Evolutionary conservation across 2,888 invertebrate genomes (phyloP).

Genomic region (Dasypolia templi): DNA sequence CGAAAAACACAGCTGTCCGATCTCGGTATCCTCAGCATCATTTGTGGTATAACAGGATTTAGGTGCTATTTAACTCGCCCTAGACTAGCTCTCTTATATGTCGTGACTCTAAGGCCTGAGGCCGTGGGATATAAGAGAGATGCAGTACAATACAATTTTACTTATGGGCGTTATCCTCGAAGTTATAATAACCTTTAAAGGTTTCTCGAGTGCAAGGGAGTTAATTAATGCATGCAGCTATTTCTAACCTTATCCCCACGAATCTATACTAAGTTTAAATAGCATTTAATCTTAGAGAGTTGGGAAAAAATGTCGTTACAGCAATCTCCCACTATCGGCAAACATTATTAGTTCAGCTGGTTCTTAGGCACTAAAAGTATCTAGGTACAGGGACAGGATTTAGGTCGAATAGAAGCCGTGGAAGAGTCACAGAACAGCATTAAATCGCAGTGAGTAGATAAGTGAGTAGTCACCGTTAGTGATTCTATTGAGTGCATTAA

Average conservation of each 20-base stretch:
- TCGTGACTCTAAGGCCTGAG: no score
- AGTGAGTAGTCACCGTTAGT: background rate
- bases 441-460: background rate
- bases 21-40: background rate
- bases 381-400: background rate
- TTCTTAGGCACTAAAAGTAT: constrained; percentile 1
- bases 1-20: background rate
- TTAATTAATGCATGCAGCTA: constrained; percentile 14
- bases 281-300: constrained; percentile 1
- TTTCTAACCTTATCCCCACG: constrained; percentile 3
- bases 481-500: no score
- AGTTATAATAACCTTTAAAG: background rate
- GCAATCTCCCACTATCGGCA: no score
- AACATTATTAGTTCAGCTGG: background rate
- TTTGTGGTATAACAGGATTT: background rate
- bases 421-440: background rate
- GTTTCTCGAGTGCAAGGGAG: background rate
- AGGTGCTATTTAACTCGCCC: no score
- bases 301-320: background rate
- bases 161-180: background rate
- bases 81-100: no score
- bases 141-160: background rate
- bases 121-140: background rate
- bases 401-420: constrained; percentile 4
- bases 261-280: constrained; percentile 10